phyloP scores from a whole-genome alignment of 2,113 vertebrate species.

The Oryzias melastigma region DNA sequence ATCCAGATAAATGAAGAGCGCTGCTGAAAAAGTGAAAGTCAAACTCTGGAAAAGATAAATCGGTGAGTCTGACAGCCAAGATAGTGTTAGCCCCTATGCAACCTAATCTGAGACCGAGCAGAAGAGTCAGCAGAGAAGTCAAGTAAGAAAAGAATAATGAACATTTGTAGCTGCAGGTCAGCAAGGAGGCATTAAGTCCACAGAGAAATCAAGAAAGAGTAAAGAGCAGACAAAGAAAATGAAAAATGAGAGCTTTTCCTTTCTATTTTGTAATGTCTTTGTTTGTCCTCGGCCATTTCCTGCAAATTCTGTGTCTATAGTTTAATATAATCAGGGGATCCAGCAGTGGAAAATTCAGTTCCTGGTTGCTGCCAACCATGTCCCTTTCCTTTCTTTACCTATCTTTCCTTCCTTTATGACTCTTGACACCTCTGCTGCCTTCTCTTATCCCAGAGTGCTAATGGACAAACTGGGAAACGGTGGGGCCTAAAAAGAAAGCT shows the following conservation, averaged over 20 bases:
- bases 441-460: slow-evolving; percentile 14
- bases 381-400: slow-evolving; percentile 38
- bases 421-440: slow-evolving; percentile 20
- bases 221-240: slow-evolving; percentile 32
- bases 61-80: slow-evolving; percentile 38
- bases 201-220: slow-evolving; percentile 1
- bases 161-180: slow-evolving; percentile 31
- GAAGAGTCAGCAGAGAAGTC: slow-evolving; percentile 37
- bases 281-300: slow-evolving; percentile 31
- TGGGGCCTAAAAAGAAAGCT: background rate
- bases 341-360: slow-evolving; percentile 45
- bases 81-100: slow-evolving; percentile 31
- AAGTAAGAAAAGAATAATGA: slow-evolving; percentile 35
- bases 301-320: slow-evolving; percentile 39
- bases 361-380: slow-evolving; percentile 25
- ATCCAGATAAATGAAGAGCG: slow-evolving; percentile 48
- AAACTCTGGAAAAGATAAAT: slow-evolving; percentile 42
- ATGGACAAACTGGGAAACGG: slow-evolving; percentile 6
- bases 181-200: slow-evolving; percentile 14
- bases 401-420: slow-evolving; percentile 53
- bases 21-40: slow-evolving; percentile 42
- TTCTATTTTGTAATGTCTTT: slow-evolving; percentile 37
- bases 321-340: slow-evolving; percentile 41
- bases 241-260: slow-evolving; percentile 20
- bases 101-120: slow-evolving; percentile 50